Percentiles rank a stretch among this genome's conserved stretches.
Conservation (phyloP, 1,140 invertebrate genomes). For the Drosophila repleta region DNA sequence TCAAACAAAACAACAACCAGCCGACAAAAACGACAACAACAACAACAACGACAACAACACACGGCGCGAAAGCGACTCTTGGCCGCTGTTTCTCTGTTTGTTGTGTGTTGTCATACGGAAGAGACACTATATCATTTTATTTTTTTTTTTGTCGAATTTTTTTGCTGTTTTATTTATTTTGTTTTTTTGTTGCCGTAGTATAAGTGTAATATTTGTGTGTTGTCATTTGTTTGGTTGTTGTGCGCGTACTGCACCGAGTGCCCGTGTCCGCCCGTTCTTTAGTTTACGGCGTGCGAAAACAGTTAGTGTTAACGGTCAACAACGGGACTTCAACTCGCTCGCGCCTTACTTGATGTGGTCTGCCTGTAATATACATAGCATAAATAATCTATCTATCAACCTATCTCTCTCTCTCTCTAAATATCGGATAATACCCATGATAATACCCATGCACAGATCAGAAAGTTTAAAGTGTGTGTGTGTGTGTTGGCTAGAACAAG, state of each 20-base stretch:
- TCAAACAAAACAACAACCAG: slow-evolving; percentile 48
- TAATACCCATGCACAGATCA: slow-evolving; percentile 1
- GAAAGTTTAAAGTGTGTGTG: background rate
- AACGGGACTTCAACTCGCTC: slow-evolving; percentile 13
- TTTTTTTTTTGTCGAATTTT: slow-evolving; percentile 16
- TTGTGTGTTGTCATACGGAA: slow-evolving; percentile 51
- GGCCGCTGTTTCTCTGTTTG: slow-evolving; percentile 35
- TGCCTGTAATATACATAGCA: slow-evolving; percentile 26
- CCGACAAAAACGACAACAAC: slow-evolving; percentile 34
- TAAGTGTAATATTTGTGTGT: slow-evolving; percentile 11
- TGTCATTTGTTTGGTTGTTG: slow-evolving; percentile 22
- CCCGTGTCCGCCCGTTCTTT: too few relatives aligned
- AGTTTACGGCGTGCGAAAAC: too few relatives aligned
- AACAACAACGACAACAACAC: slow-evolving; percentile 34
- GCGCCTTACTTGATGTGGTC: slow-evolving; percentile 29
- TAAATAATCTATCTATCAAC: too few relatives aligned
- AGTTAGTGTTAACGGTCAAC: slow-evolving; percentile 20
- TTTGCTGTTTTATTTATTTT: slow-evolving; percentile 14
- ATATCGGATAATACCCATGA: slow-evolving; percentile 5
- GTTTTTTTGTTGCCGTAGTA: slow-evolving; percentile 13
- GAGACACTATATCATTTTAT: slow-evolving; percentile 34
- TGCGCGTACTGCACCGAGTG: slow-evolving; percentile 26
- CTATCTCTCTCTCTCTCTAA: background rate
- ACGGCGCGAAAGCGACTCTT: slow-evolving; percentile 50
- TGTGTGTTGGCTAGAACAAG: slow-evolving; percentile 9